Evolutionary conservation across 1,140 invertebrate genomes (phyloP), one percentile per base, ranked within the genome.

Genomic region (Trypoxylus dichotomus): DNA sequence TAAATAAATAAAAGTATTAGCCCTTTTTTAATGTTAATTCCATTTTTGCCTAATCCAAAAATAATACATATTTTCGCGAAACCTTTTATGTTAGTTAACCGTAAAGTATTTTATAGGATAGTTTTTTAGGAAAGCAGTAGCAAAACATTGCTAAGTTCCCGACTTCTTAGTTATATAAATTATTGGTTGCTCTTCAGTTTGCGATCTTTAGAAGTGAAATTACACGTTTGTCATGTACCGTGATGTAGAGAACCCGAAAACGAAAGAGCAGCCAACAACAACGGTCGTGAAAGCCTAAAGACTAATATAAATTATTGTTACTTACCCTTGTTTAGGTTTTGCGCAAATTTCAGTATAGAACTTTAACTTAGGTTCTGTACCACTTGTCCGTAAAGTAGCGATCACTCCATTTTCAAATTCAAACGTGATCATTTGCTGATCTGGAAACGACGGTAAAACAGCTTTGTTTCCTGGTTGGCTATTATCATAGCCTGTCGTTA

Each of bases 301-400:
- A n/a, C n/a, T n/a, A n/a, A n/a, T n/a, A n/a, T n/a, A n/a, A n/a
- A n/a, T n/a, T n/a, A n/a, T n/a, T n/a, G n/a, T 77, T 68, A 88
- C 89, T 89, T 87, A 93, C 92, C 87, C 87, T 80, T 92, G 85
- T 54, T 89, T 88, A 0, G 93, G 92, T 19, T 88, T 84, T 80
- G 92, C 92, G 81, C 93, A 93, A 60, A 97, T 89, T 88, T 99
- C 98, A 0, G 95, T 95, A 87, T 99, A 99, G 86, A 98, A 99
- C 88, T 99, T 99, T 77, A 99, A 91, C 88, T 99, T 99, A 19
- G 98, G 98, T 87, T 99, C 98, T 0, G 98, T 99, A 21, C 98
- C 98, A 88, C 97, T 98, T 0, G 97, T 98, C 80, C 98, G 91
- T 8, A 99, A 86, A 0, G 97, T 99, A 0, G 94, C 90, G 8